These are phyloP conservation scores for Euschistus heros DNA, from an alignment of 1,140 invertebrate genomes.

Conservation along the genomic window DNA sequence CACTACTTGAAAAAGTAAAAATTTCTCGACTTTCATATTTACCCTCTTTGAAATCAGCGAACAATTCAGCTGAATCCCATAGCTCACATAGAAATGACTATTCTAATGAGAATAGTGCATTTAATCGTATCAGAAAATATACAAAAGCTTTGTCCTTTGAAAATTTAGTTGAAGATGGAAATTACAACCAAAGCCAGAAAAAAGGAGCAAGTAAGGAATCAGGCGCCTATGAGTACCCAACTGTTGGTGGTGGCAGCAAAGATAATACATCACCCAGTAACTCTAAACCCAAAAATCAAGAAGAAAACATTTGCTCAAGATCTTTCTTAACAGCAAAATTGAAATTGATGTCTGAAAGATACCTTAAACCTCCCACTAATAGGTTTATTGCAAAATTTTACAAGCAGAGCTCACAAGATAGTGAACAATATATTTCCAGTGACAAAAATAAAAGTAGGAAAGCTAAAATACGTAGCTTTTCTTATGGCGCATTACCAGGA, in stretches of 20 bases:
- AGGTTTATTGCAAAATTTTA: constrained; percentile 57
- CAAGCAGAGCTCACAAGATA: constrained; percentile 35
- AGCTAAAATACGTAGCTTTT: constrained; percentile 58
- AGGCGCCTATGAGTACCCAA: neutral
- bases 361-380: constrained; percentile 53
- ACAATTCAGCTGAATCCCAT: neutral
- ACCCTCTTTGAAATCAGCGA: constrained; percentile 37
- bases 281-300: constrained; percentile 8
- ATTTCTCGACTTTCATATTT: constrained; percentile 58
- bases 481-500: constrained; percentile 59
- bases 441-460: constrained; percentile 39
- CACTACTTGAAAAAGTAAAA: constrained; percentile 56
- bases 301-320: constrained; percentile 19
- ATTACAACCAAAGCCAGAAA: neutral
- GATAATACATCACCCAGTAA: neutral
- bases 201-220: neutral
- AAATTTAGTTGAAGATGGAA: constrained; percentile 19
- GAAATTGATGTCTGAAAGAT: constrained; percentile 55
- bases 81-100: neutral
- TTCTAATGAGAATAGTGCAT: constrained; percentile 2
- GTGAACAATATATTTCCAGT: constrained; percentile 31
- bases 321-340: constrained; percentile 54
- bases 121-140: constrained; percentile 12
- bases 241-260: neutral
- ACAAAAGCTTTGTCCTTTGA: constrained; percentile 21